These are phyloP conservation scores for Urocyon cinereoargenteus DNA, from an alignment of 2,797 vertebrate genomes.

Conservation along the genomic window DNA sequence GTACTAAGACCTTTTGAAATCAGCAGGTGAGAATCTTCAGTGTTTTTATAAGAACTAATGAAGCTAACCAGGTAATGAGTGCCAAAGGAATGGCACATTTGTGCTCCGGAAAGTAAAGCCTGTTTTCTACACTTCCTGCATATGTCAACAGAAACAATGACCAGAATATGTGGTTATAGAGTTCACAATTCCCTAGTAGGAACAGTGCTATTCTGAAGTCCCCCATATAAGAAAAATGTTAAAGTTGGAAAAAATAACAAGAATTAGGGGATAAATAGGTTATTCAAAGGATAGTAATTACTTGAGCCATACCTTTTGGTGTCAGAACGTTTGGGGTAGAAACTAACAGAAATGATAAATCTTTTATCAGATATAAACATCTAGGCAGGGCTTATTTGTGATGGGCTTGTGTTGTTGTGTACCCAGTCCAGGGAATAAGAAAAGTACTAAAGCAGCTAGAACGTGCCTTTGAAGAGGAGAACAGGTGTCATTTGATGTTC, in stretches of 20 bases:
- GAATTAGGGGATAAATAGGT: neutral
- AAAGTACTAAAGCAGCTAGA: neutral
- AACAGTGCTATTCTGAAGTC: neutral
- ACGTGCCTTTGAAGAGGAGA: neutral
- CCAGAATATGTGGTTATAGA: no score
- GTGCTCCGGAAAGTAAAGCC: neutral
- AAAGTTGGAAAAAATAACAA: neutral
- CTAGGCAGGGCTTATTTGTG: neutral
- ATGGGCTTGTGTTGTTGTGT: neutral
- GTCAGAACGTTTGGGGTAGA: neutral
- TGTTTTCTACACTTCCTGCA: neutral
- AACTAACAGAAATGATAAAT: neutral
- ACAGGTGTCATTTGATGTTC: neutral
- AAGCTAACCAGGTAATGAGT: neutral
- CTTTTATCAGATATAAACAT: neutral
- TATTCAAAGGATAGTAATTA: neutral
- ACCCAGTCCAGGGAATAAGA: neutral
- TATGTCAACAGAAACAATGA: neutral
- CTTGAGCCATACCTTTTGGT: neutral
- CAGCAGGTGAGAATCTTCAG: neutral
- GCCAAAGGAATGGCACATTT: neutral
- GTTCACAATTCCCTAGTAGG: neutral
- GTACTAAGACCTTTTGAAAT: constrained; percentile 16
- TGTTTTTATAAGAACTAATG: neutral
- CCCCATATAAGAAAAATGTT: neutral